phyloP scores from a whole-genome alignment of 1,140 invertebrate genomes.

The Cherax quadricarinatus region DNA sequence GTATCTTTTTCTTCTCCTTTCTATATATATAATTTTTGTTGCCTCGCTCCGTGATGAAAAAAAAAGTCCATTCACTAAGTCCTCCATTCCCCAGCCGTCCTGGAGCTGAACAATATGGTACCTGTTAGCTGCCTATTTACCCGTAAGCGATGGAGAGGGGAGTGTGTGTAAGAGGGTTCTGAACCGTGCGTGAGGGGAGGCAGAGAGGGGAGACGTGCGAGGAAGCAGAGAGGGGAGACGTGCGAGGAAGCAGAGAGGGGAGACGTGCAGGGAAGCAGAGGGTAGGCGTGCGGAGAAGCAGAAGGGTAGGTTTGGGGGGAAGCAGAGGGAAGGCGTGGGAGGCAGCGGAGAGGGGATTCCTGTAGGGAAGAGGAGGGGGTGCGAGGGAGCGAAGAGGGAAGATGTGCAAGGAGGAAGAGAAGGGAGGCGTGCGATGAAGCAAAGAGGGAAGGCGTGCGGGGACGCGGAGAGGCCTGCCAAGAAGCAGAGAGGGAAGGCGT shows the following conservation, averaged over 20 bases:
- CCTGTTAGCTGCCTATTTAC: constrained; percentile 55
- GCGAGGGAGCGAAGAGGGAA: no score
- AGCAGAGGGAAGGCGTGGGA: not conserved
- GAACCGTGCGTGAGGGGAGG: not conserved
- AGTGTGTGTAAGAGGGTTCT: not conserved
- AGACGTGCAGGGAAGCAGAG: not conserved
- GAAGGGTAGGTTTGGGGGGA: not conserved
- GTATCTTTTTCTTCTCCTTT: not conserved
- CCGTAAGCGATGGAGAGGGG: constrained; percentile 51
- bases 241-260: not conserved
- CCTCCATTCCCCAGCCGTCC: not conserved
- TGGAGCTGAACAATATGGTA: constrained; percentile 40
- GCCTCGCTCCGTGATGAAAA: no score
- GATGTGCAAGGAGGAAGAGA: not conserved
- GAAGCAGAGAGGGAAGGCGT: no score
- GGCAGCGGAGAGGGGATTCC: no score
- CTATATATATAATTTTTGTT: no score
- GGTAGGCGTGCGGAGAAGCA: not conserved
- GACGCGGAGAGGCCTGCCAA: no score
- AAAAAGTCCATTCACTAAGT: not conserved
- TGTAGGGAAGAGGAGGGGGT: not conserved
- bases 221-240: not conserved
- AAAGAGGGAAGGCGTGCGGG: no score
- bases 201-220: not conserved
- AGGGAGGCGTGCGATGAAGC: no score